phyloP scores from a whole-genome alignment of 2,113 vertebrate genomes.

The Laticauda laticaudata region DNA sequence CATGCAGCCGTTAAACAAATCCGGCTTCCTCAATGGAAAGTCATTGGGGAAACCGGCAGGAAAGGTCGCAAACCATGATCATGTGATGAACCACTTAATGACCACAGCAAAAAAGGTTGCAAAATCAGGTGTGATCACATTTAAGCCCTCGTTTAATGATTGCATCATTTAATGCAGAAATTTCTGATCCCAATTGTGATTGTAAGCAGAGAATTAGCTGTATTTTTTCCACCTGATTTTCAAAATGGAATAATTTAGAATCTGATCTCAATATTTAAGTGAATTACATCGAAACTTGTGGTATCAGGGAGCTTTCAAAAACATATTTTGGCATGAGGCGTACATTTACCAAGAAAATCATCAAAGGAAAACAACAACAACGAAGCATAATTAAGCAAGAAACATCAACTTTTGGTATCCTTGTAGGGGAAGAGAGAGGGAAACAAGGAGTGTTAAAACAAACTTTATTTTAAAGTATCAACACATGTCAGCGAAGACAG shows the following conservation, averaged over 20 bases:
- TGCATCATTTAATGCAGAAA: background rate
- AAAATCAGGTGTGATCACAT: background rate
- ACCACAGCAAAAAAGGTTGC: background rate
- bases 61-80: background rate
- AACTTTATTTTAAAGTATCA: slow-evolving; percentile 22
- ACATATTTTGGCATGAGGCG: slow-evolving; percentile 5
- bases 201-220: background rate
- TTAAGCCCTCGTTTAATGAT: background rate
- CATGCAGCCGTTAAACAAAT: background rate
- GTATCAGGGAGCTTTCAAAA: background rate
- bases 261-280: background rate
- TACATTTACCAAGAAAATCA: background rate
- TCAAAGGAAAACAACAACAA: background rate
- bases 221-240: background rate
- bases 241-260: background rate
- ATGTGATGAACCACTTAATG: background rate
- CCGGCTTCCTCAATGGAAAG: background rate
- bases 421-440: slow-evolving; percentile 3
- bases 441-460: slow-evolving; percentile 13
- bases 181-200: background rate
- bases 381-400: background rate
- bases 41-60: background rate
- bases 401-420: background rate
- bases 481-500: background rate
- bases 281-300: background rate